Evolutionary conservation across 2,888 invertebrate species (phyloP).

Genomic region (Tridacna crocea): DNA sequence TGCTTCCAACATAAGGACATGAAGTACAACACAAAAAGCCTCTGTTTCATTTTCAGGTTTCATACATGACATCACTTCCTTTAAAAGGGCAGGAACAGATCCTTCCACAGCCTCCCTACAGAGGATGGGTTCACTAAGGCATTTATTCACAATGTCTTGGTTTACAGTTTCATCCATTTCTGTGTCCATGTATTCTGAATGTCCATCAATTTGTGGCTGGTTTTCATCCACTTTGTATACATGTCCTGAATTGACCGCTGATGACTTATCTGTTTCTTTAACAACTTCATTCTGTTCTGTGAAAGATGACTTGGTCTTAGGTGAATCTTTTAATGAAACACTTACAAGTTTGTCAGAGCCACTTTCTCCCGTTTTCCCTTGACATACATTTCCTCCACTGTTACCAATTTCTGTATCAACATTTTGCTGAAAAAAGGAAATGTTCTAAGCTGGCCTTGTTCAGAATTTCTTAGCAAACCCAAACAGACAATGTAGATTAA

Average conservation of each 20-base stretch:
- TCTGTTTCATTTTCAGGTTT: slow-evolving; percentile 51
- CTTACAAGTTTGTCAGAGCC: neutral
- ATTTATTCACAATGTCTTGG: slow-evolving; percentile 61
- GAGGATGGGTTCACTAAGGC: slow-evolving; percentile 70
- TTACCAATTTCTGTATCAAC: neutral
- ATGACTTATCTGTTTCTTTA: neutral
- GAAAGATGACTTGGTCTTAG: neutral
- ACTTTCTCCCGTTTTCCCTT: neutral
- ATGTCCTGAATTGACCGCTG: too few species aligned
- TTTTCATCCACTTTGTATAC: neutral
- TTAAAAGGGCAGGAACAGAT: slow-evolving; percentile 66
- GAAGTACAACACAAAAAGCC: slow-evolving; percentile 68
- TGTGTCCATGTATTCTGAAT: neutral
- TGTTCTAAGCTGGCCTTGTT: too few species aligned
- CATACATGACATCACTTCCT: slow-evolving; percentile 45
- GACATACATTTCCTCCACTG: neutral
- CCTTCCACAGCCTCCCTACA: slow-evolving; percentile 67
- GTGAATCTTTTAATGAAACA: neutral
- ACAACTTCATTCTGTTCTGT: neutral
- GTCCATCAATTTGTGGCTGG: neutral
- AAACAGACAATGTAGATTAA: too few species aligned
- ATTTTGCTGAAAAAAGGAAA: neutral
- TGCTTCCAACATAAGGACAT: slow-evolving; percentile 74
- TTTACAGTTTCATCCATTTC: slow-evolving; percentile 44
- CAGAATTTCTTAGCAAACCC: too few species aligned